Evolutionary conservation across 2,888 invertebrate species (phyloP).

Genomic region (Drosophila kambysellisi): DNA sequence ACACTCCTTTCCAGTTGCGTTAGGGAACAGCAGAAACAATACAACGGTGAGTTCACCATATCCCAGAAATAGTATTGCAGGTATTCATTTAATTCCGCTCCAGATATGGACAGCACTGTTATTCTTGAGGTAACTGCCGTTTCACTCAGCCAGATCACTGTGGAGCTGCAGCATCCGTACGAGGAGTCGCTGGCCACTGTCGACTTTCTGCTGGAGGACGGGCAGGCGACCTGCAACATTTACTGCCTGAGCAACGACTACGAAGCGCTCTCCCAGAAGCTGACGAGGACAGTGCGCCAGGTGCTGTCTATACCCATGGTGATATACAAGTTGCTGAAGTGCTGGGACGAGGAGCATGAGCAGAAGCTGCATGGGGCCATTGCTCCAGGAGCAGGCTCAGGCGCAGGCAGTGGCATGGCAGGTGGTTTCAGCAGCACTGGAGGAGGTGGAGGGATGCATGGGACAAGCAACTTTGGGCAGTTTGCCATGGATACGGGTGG

Average conservation of each 20-base stretch:
- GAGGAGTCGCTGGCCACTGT: slow-evolving; percentile 97
- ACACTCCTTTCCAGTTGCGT: slow-evolving; percentile 95
- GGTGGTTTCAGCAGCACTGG: slow-evolving; percentile 38
- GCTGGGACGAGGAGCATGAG: slow-evolving; percentile 91
- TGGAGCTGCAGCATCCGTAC: slow-evolving; percentile 96
- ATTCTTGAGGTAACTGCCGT: slow-evolving; percentile 97
- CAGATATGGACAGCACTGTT: slow-evolving; percentile 86
- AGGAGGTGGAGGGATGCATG: slow-evolving; percentile 36
- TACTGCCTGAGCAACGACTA: slow-evolving; percentile 87
- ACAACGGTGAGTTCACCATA: slow-evolving; percentile 87
- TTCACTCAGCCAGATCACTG: slow-evolving; percentile 94
- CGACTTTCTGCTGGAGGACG: slow-evolving; percentile 94
- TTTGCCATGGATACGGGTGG: slow-evolving; percentile 42
- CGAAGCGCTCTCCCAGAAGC: slow-evolving; percentile 84
- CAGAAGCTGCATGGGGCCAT: slow-evolving; percentile 84
- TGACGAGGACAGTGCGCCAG: slow-evolving; percentile 91
- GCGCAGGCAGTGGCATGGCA: slow-evolving; percentile 35
- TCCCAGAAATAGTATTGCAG: background rate
- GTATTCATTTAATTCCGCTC: background rate
- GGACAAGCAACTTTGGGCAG: slow-evolving; percentile 39
- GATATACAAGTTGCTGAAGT: slow-evolving; percentile 93
- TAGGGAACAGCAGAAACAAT: slow-evolving; percentile 90
- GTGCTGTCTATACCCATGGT: slow-evolving; percentile 97
- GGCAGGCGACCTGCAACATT: slow-evolving; percentile 91
- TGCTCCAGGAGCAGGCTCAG: slow-evolving; percentile 31